Base-by-base conservation (phyloP, 1,140 invertebrate genomes). In the Lordiphosa collinella region DNA sequence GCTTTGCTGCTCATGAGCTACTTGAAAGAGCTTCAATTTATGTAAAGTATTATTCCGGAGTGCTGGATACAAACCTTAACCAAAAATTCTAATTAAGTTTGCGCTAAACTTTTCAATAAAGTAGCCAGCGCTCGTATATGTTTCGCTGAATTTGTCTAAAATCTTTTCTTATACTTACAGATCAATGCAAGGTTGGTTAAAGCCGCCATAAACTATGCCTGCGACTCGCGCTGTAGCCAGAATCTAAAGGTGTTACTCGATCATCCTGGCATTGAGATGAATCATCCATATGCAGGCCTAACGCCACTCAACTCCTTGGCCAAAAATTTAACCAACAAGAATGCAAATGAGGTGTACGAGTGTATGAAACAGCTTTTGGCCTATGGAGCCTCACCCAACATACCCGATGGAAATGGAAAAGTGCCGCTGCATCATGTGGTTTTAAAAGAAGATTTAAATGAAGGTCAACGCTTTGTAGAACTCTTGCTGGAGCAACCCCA, bases 151-250 rank as follows among this genome's bases (percentile, higher is more conserved):
- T 18, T 18, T 1, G 18, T 18, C 3, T 18, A 4, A 22, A 29
- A 8, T 8, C 1, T 29, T 29, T 29, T 8, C 7, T 8, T 29
- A 8, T 29, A 8, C 25, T 8, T 10, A 3, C 11, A 44, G 41
- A 3, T 44, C n/a, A 44, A 44, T 44, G 1, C 7, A 31, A 12
- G 0, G 1, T 10, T 29, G 7, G 6, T 31, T 3, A 44, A 44
- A 31, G 22, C 41, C 9, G 92, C 93, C 0, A 90, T 95, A 44
- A 94, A 94, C 88, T 93, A 92, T 55, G 93, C 93, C 0, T 90
- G 91, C 1, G 91, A 93, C 70, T 89, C 87, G 8, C 90, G 90
- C 16, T 90, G 93, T 66, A 71, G 86, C 5, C 84, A 90, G 3
- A 91, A 91, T 9, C 51, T 95, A 2, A 55, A 75, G 14, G 59